Evolutionary conservation across 2,888 invertebrate species (phyloP).

Genomic region (Luperina testacea): DNA sequence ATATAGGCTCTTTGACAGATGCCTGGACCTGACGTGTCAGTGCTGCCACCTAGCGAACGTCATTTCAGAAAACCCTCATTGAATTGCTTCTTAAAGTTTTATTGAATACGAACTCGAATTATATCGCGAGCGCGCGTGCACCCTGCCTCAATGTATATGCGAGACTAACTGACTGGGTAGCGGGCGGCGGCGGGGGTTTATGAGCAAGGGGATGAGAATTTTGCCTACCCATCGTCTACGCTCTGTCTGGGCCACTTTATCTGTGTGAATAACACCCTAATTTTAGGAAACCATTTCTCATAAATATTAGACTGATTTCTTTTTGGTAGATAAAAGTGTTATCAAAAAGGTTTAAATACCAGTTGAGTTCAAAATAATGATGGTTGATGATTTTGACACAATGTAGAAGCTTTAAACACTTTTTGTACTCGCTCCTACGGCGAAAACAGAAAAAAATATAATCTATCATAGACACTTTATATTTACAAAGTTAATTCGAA

Average conservation of each 20-base stretch:
- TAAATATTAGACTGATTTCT: background rate
- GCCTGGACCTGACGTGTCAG: no score
- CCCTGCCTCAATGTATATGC: background rate
- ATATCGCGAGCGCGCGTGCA: background rate
- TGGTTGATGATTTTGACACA: background rate
- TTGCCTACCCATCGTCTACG: constrained; percentile 38
- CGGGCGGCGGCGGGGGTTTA: background rate
- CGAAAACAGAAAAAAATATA: no score
- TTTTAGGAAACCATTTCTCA: background rate
- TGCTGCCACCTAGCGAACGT: no score
- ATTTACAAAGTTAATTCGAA: background rate
- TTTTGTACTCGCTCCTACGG: background rate
- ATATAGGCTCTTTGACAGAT: no score
- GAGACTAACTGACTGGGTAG: constrained; percentile 10
- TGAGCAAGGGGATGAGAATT: constrained; percentile 18
- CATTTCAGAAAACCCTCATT: no score
- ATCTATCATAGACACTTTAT: background rate
- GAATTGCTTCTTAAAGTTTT: constrained; percentile 7
- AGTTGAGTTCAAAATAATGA: no score
- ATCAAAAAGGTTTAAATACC: background rate
- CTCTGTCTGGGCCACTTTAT: constrained; percentile 30
- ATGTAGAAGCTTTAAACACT: background rate
- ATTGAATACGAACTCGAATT: background rate
- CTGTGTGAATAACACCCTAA: background rate
- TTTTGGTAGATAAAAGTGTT: background rate